Conservation (phyloP, 1,140 invertebrate genomes). For the Coenobita brevimanus region DNA sequence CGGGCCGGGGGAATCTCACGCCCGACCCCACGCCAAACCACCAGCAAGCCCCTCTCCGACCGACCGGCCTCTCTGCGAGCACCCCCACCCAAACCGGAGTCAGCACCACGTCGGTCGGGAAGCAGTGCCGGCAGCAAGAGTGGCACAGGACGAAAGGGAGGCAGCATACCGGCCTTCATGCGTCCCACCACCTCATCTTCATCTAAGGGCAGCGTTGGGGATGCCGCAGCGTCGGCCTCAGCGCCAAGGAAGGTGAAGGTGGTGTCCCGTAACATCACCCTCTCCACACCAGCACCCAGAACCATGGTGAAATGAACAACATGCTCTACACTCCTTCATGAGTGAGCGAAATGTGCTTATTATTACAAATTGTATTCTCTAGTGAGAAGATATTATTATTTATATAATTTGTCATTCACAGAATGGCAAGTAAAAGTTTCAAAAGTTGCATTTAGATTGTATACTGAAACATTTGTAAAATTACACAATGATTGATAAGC, state of each 20-base stretch:
- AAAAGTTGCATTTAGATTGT: too few species aligned
- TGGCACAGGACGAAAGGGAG: constrained; percentile 44
- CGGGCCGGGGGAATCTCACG: constrained; percentile 23
- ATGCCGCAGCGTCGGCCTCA: constrained; percentile 33
- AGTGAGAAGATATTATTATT: too few species aligned
- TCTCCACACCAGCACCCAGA: constrained; percentile 27
- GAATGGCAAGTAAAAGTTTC: too few species aligned
- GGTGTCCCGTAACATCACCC: constrained; percentile 41
- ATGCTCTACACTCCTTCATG: too few species aligned
- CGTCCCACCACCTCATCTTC: constrained; percentile 78
- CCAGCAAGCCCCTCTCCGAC: constrained; percentile 29
- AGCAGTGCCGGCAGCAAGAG: constrained; percentile 33
- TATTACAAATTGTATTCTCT: too few species aligned
- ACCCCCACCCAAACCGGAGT: constrained; percentile 32
- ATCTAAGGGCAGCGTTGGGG: constrained; percentile 74
- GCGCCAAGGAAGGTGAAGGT: constrained; percentile 53
- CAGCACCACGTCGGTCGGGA: neutral
- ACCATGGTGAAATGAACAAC: constrained; percentile 54
- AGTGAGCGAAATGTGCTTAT: too few species aligned
- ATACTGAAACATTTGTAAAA: too few species aligned
- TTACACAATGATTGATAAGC: too few species aligned
- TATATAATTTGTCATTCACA: too few species aligned
- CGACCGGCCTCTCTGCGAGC: constrained; percentile 39
- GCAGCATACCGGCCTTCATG: constrained; percentile 76
- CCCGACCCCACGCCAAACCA: constrained; percentile 12